Conservation (phyloP, 37 sponge, comb jelly and placozoan species). For the Hexactinellida sp. region DNA sequence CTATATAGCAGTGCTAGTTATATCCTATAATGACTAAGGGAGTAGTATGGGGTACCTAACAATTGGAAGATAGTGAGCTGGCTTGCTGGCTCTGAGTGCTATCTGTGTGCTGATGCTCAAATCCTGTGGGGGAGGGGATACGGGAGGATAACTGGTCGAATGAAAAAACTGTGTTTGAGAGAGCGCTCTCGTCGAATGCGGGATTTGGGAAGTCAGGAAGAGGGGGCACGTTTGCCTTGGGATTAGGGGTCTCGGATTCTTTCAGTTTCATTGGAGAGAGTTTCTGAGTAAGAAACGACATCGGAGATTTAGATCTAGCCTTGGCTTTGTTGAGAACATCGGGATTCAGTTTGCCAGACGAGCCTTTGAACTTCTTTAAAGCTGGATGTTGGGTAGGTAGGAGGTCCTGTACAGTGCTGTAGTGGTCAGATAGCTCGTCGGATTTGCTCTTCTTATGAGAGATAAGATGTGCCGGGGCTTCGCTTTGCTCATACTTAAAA, state of each 20-base stretch:
- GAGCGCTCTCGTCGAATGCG: neutral
- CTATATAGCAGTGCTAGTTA: too few relatives aligned
- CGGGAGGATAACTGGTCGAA: neutral
- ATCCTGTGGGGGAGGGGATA: neutral
- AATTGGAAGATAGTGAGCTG: neutral
- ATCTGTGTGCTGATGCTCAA: neutral
- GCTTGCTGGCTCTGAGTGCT: neutral
- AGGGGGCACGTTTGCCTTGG: neutral
- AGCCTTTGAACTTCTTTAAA: neutral
- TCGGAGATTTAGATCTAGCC: neutral
- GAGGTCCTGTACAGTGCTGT: neutral
- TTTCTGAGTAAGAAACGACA: neutral
- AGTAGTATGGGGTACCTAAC: neutral
- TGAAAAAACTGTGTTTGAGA: neutral
- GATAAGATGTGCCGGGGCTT: neutral
- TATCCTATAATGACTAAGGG: neutral
- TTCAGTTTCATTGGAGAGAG: neutral
- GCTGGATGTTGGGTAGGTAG: neutral
- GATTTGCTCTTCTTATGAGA: conserved; percentile 16
- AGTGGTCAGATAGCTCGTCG: neutral
- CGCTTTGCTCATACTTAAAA: too few relatives aligned
- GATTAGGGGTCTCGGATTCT: neutral
- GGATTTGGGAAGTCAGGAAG: neutral
- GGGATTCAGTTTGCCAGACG: neutral
- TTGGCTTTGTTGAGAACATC: neutral